Conservation (phyloP, 2,797 vertebrate species). For the Hirundo rustica region DNA sequence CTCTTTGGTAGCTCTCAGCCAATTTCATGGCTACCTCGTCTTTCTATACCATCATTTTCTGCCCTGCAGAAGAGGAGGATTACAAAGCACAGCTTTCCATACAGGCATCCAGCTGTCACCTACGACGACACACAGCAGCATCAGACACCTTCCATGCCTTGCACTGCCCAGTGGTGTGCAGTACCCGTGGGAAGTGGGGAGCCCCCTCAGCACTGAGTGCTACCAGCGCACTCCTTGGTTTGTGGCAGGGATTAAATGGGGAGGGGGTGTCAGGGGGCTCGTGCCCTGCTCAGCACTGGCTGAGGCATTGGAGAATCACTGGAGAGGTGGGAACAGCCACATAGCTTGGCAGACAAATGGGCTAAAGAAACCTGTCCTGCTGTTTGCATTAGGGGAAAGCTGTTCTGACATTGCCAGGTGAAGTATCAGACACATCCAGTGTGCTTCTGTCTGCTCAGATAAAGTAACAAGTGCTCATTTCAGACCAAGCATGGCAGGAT, state of each 20-base stretch:
- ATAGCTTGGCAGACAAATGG: accelerated
- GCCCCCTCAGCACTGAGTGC: background rate
- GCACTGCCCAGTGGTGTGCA: too few species aligned
- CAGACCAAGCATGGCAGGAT: background rate
- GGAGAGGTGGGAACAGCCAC: background rate
- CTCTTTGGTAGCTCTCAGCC: background rate
- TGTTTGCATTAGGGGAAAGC: background rate
- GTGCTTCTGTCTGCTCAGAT: background rate
- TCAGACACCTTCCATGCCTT: background rate
- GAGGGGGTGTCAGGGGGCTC: accelerated
- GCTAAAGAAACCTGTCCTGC: background rate
- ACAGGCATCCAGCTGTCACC: background rate
- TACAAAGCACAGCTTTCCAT: background rate
- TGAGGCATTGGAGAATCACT: background rate
- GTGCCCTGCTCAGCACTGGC: background rate
- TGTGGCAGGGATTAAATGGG: background rate
- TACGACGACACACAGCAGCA: accelerated
- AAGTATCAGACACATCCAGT: background rate
- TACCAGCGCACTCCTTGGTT: background rate
- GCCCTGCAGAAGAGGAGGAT: background rate
- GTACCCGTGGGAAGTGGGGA: background rate
- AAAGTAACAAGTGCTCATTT: background rate
- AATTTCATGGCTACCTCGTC: background rate
- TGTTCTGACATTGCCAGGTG: background rate
- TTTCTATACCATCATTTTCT: background rate